phyloP scores from a whole-genome alignment of 2,113 vertebrate genomes.

The Isurus oxyrinchus region DNA sequence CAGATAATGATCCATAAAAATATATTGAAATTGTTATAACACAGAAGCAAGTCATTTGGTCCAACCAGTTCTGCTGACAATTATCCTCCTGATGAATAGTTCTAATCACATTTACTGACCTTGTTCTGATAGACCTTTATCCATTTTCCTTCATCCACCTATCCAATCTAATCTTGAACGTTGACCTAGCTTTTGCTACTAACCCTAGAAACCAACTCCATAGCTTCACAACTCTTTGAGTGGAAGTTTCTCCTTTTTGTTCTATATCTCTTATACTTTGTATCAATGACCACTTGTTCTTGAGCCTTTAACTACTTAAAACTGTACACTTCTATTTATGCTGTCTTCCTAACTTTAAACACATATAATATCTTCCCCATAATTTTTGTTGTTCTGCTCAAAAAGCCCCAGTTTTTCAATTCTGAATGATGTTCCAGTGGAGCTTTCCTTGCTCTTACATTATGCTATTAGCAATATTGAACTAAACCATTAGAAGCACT shows the following conservation, averaged over 20 bases:
- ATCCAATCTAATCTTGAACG: not conserved
- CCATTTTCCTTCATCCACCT: not conserved
- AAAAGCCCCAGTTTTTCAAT: not conserved
- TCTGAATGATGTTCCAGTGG: not conserved
- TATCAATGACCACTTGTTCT: not conserved
- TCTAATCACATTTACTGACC: not conserved
- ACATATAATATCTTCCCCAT: not conserved
- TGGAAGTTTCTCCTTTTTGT: not conserved
- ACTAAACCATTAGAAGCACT: not conserved
- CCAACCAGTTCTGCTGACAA: not conserved
- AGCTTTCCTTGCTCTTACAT: not conserved
- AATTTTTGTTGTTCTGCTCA: not conserved
- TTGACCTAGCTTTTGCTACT: not conserved
- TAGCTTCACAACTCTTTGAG: not conserved
- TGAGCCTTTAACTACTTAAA: not conserved
- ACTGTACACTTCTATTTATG: not conserved
- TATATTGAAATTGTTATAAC: not conserved
- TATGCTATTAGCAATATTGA: not conserved
- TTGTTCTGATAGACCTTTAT: not conserved
- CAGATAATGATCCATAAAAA: not conserved
- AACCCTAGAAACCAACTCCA: not conserved
- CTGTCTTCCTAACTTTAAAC: not conserved
- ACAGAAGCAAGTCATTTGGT: not conserved
- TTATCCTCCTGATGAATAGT: not conserved
- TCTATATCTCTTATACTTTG: not conserved